Evolutionary conservation across 2,797 vertebrate species (phyloP), one percentile per base, ranked within the genome.

Genomic region (Pseudomugil tenellus): DNA sequence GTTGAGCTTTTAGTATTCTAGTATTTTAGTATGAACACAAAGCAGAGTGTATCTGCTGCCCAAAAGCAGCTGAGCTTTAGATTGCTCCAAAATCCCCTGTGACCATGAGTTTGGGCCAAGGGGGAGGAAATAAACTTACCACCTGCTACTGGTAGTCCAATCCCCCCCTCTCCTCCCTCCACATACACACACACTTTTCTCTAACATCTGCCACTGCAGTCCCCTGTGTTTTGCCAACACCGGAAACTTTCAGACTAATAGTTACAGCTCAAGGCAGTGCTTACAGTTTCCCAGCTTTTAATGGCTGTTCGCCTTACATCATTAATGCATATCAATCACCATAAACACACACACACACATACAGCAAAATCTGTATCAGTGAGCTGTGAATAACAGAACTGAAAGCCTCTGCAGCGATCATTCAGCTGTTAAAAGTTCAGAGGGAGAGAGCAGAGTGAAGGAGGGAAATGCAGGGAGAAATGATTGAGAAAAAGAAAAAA

Each of bases 41-140:
- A 76, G 69, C 58, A 63, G 58, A 83, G 62, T 87, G 87, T 73
- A 71, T 77, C 78, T 89, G 79, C 78, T 73, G 69, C 72, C 28
- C 77, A 29, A 77, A 84, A 86, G 90, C 85, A 93, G 90, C 84
- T 87, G 85, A 87, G 88, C 73, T 80, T 73, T 89, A 87, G 90
- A 92, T 72, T 77, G 80, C 80, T 74, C 65, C 73, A 54, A 79
- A 89, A 80, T 76, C 87, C 76, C 82, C 66, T 75, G 81, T 84
- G 77, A 81, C 74, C 62, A 61, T 69, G 63, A 83, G 70, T 89
- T 87, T 87, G 84, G 86, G 79, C 86, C 84, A 89, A 54, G 73
- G 79, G 84, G 6, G 88, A 91, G 84, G 83, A 91, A 92, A 91
- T 88, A 94, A 93, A 92, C 81, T 91, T 92, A 89, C 92, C 92